Conservation (phyloP, 1,140 invertebrate genomes). For the Lasioglossum baleicum region DNA sequence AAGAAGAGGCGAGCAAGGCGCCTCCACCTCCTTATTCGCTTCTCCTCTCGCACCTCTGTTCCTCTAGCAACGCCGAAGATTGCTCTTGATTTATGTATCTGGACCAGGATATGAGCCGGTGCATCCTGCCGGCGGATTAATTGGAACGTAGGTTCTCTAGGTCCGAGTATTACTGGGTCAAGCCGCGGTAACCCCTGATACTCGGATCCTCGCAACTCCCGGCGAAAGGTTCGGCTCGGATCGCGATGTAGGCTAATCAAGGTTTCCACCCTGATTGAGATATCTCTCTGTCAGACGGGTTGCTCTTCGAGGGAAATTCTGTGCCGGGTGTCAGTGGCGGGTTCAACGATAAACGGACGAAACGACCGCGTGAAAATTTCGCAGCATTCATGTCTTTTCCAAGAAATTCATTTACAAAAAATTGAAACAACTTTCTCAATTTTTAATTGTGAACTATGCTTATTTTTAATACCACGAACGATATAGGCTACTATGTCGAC, state of each 20-base stretch:
- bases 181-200: constrained; percentile 15
- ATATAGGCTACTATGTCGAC: too few relatives aligned
- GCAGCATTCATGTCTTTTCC: too few relatives aligned
- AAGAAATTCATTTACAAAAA: too few relatives aligned
- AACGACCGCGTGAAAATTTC: too few relatives aligned
- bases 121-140: constrained; percentile 15
- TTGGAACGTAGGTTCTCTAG: not conserved
- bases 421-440: too few relatives aligned
- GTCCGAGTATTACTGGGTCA: constrained; percentile 29
- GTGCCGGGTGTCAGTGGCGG: too few relatives aligned
- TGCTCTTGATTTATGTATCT: constrained; percentile 69
- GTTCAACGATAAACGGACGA: too few relatives aligned
- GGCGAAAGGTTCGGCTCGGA: constrained; percentile 16
- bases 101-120: constrained; percentile 30
- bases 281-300: not conserved
- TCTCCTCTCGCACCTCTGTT: constrained; percentile 15
- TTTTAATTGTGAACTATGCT: too few relatives aligned
- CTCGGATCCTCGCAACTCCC: constrained; percentile 17
- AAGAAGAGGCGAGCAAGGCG: constrained; percentile 52
- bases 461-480: too few relatives aligned
- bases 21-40: constrained; percentile 16
- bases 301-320: not conserved
- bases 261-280: not conserved
- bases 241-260: not conserved
- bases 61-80: constrained; percentile 57